phyloP scores from a whole-genome alignment of 2,797 vertebrate genomes.

The Antrozous pallidus region DNA sequence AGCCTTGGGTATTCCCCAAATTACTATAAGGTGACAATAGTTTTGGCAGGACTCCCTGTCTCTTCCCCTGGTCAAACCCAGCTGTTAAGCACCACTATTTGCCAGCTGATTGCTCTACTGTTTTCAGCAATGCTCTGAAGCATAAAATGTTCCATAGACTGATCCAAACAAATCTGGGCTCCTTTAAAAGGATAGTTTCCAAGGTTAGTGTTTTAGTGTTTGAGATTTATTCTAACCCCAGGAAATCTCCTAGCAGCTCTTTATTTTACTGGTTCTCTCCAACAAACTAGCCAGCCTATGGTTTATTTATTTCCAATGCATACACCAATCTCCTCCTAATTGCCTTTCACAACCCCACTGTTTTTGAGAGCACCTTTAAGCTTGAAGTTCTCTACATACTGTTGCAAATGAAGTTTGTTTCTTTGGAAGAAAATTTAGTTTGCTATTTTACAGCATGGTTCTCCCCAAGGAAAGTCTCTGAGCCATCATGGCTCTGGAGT shows the following conservation, averaged over 20 bases:
- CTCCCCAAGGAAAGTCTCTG: background rate
- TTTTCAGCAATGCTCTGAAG: background rate
- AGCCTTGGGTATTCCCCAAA: background rate
- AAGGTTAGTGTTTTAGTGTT: background rate
- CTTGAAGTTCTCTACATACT: background rate
- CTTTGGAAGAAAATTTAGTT: background rate
- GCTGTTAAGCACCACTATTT: background rate
- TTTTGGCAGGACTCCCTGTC: background rate
- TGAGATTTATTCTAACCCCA: conserved; percentile 16
- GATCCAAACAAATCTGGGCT: background rate
- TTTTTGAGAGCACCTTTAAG: background rate
- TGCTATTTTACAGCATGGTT: background rate
- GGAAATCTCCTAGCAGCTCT: background rate
- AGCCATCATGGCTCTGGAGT: background rate
- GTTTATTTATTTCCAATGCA: background rate
- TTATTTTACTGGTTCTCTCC: background rate
- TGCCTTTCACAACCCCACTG: background rate
- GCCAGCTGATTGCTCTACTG: background rate
- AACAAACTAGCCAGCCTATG: background rate
- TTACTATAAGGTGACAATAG: background rate
- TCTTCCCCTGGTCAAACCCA: background rate
- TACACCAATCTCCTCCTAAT: background rate
- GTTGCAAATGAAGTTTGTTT: background rate
- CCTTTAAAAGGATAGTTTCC: background rate
- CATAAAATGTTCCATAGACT: background rate